Percentiles rank a stretch among this genome's conserved stretches.
These are phyloP conservation scores for Vultur gryphus DNA, from an alignment of 2,797 vertebrate species.

Conservation along the genomic window DNA sequence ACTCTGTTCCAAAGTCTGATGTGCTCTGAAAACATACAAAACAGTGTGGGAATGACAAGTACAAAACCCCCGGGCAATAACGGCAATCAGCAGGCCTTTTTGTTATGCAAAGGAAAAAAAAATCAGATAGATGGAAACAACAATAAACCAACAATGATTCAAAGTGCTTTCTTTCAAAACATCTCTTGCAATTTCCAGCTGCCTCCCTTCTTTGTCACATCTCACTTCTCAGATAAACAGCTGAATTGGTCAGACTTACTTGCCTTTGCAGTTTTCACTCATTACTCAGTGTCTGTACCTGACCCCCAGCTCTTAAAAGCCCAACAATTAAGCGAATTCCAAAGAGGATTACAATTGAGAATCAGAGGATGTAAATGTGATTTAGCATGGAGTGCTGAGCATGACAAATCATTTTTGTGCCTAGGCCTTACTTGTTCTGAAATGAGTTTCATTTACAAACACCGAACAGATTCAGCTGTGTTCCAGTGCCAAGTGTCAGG, in stretches of 20 bases:
- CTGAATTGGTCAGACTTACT: background rate
- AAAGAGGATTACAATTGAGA: slow-evolving; percentile 24
- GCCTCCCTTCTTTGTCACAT: background rate
- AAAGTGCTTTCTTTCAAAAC: background rate
- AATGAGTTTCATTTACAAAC: background rate
- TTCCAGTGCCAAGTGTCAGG: background rate
- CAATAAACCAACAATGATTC: background rate
- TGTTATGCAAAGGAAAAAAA: background rate
- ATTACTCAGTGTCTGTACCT: background rate
- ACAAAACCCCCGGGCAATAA: background rate
- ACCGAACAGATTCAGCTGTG: background rate
- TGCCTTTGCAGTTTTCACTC: background rate
- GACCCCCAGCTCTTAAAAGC: background rate
- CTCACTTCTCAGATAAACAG: background rate
- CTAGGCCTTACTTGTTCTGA: background rate
- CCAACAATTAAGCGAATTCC: background rate
- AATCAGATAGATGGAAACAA: background rate
- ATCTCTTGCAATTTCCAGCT: background rate
- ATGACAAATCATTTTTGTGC: slow-evolving; percentile 24
- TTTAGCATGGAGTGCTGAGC: slow-evolving; percentile 37
- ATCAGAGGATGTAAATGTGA: slow-evolving; percentile 39
- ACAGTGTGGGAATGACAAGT: background rate
- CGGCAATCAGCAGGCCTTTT: background rate
- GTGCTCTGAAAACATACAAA: background rate
- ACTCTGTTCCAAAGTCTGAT: background rate